A percentile compares a stretch with the other conserved stretches of the same genome.
These are phyloP conservation scores for Dasyornis broadbenti DNA, from an alignment of 2,113 vertebrate genomes.

Conservation along the genomic window DNA sequence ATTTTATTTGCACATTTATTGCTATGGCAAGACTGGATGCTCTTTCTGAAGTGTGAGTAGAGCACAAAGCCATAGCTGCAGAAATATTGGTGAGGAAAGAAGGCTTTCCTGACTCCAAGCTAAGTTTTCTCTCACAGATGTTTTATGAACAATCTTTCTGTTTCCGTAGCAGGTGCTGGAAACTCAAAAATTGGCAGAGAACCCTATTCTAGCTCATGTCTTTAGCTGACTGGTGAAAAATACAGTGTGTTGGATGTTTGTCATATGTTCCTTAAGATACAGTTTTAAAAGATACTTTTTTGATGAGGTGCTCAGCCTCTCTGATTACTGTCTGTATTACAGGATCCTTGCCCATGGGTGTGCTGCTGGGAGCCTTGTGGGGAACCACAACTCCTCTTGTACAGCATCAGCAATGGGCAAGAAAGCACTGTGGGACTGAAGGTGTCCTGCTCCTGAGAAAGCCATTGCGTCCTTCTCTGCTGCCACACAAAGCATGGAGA, in stretches of 20 bases:
- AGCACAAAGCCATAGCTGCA: background rate
- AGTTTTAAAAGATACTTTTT: background rate
- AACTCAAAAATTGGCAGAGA: background rate
- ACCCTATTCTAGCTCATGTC: background rate
- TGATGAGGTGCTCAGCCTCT: background rate
- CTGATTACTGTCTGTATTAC: background rate
- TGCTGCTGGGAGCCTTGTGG: background rate
- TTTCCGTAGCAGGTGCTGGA: background rate
- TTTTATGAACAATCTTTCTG: background rate
- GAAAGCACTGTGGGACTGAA: background rate
- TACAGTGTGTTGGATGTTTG: background rate
- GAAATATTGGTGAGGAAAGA: background rate
- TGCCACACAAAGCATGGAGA: background rate
- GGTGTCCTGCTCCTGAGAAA: background rate
- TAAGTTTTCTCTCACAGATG: background rate
- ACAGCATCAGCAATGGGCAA: background rate
- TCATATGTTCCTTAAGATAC: background rate
- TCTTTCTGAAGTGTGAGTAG: background rate
- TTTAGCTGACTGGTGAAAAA: background rate
- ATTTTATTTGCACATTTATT: background rate
- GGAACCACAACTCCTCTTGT: background rate
- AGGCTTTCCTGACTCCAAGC: background rate
- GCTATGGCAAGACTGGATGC: accelerated
- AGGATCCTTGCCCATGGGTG: background rate
- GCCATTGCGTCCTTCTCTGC: accelerated